Evolutionary conservation across 2,113 vertebrate species (phyloP).

Genomic region (Callipepla squamata): DNA sequence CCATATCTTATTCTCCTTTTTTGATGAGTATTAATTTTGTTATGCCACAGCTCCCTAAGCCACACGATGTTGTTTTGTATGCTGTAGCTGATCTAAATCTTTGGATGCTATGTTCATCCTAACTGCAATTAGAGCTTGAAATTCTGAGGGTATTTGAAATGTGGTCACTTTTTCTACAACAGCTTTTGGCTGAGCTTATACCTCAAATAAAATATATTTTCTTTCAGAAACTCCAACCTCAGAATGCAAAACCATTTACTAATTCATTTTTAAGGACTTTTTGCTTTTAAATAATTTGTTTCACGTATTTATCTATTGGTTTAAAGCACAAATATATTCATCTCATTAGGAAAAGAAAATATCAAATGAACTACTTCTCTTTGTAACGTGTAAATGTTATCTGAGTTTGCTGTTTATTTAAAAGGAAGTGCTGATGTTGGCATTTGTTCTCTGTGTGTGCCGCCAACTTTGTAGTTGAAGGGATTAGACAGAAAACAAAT

Average conservation of each 20-base stretch:
- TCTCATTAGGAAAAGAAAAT: constrained; percentile 7
- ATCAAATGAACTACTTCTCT: constrained; percentile 5
- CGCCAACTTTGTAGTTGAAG: constrained; percentile 18
- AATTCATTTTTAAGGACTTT: neutral
- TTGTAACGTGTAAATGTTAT: constrained; percentile 22
- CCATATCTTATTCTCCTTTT: neutral
- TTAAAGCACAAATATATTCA: neutral
- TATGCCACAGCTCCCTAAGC: neutral
- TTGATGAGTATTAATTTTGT: neutral
- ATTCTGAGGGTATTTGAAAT: neutral
- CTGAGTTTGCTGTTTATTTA: constrained; percentile 48
- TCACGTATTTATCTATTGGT: neutral
- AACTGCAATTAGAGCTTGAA: neutral
- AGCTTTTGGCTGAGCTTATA: neutral
- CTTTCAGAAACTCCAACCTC: neutral
- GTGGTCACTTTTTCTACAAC: neutral
- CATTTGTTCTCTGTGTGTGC: neutral
- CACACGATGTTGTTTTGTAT: neutral
- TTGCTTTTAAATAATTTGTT: neutral
- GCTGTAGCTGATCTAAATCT: neutral
- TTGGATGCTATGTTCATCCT: neutral
- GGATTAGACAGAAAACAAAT: constrained; percentile 36
- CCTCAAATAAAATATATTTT: neutral
- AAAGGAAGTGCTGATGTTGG: constrained; percentile 50
- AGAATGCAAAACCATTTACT: neutral